A percentile compares a stretch with the other conserved stretches of the same genome.
phyloP scores from a whole-genome alignment of 2,888 invertebrate species.

The Stenodera caucasica region DNA sequence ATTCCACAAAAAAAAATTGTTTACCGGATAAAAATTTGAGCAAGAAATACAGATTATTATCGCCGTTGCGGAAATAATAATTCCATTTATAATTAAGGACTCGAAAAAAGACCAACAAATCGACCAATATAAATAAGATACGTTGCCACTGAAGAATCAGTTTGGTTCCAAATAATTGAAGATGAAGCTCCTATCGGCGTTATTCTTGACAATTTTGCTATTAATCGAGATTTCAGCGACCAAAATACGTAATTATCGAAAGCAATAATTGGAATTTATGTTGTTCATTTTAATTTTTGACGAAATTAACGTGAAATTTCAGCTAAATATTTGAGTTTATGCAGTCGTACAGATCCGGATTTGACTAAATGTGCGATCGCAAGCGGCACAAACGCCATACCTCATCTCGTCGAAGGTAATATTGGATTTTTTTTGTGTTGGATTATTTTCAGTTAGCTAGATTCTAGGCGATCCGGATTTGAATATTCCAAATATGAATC shows the following conservation, averaged over 20 bases:
- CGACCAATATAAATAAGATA: too few relatives aligned
- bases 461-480: constrained; percentile 42
- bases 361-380: constrained; percentile 42
- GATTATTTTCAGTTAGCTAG: constrained; percentile 3
- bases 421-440: background rate
- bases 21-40: too few relatives aligned
- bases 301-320: constrained; percentile 14
- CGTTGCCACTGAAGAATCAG: too few relatives aligned
- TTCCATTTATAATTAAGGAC: too few relatives aligned
- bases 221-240: constrained; percentile 4
- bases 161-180: background rate
- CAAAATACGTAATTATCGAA: constrained; percentile 5
- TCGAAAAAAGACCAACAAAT: too few relatives aligned
- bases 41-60: too few relatives aligned
- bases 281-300: too few relatives aligned
- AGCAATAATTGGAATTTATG: too few relatives aligned
- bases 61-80: too few relatives aligned
- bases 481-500: constrained; percentile 39
- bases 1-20: too few relatives aligned
- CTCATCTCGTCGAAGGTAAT: constrained; percentile 33
- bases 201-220: background rate
- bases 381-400: constrained; percentile 38
- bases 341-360: constrained; percentile 40
- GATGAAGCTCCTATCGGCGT: background rate
- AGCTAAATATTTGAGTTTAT: constrained; percentile 45